Evolutionary conservation across 2,113 vertebrate genomes (phyloP).

Genomic region (Cyanoramphus novaezelandiae): DNA sequence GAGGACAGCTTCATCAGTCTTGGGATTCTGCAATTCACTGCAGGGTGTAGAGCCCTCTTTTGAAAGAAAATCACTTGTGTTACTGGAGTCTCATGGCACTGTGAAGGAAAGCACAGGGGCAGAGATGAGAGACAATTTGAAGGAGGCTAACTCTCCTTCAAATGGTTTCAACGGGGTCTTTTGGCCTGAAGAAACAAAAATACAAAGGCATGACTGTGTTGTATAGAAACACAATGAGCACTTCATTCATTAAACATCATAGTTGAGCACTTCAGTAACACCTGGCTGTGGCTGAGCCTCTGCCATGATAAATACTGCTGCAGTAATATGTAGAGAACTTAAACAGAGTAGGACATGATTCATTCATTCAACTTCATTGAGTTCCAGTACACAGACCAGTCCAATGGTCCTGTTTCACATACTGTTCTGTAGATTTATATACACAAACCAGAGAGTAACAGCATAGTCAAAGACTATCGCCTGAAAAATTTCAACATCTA

Average conservation of each 20-base stretch:
- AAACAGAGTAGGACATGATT: neutral
- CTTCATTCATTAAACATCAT: too few relatives aligned
- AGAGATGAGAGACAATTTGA: neutral
- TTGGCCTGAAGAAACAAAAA: neutral
- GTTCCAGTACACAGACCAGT: neutral
- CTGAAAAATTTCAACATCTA: neutral
- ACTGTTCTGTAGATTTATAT: neutral
- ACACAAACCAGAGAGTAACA: accelerated
- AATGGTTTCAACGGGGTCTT: neutral
- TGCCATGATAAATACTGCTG: neutral
- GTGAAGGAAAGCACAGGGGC: neutral
- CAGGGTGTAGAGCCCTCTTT: neutral
- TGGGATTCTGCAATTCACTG: neutral
- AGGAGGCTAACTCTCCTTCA: neutral
- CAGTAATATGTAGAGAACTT: neutral
- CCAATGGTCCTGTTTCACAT: neutral
- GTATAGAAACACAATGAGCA: neutral
- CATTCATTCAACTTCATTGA: neutral
- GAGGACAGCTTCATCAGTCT: neutral
- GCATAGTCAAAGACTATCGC: neutral
- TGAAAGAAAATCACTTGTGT: neutral
- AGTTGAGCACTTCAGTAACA: neutral
- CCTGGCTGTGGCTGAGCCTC: neutral
- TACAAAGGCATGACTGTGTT: neutral
- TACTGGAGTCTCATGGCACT: neutral